Evolutionary conservation across 2,797 vertebrate genomes (phyloP).

Genomic region (Acanthurus lineatus): DNA sequence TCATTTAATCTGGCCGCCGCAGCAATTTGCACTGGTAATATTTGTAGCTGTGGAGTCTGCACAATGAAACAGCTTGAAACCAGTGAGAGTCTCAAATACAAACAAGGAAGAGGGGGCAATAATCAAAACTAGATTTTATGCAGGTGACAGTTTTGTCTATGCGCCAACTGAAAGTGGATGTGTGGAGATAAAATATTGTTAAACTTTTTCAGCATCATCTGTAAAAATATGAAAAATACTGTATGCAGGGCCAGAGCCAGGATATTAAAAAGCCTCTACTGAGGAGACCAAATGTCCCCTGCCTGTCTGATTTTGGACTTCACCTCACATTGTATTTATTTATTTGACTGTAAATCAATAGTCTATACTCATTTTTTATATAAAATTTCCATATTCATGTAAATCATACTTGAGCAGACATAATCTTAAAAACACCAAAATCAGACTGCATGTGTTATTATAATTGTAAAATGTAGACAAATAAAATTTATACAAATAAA

Average conservation of each 20-base stretch:
- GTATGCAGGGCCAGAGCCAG: not conserved
- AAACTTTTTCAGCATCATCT: constrained; percentile 1
- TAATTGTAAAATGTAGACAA: too few species aligned
- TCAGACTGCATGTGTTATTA: too few species aligned
- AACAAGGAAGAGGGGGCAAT: constrained; percentile 53
- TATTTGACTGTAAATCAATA: not conserved
- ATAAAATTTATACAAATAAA: too few species aligned
- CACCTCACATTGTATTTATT: not conserved
- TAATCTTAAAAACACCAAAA: too few species aligned
- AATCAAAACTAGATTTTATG: constrained; percentile 43
- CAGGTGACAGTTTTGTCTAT: constrained; percentile 13
- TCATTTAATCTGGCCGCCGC: constrained; percentile 83
- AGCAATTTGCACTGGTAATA: constrained; percentile 85
- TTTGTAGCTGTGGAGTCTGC: constrained; percentile 73
- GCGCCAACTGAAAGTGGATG: constrained; percentile 20
- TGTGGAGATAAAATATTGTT: constrained; percentile 19
- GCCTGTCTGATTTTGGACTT: not conserved
- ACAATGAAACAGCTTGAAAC: constrained; percentile 78
- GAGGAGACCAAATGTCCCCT: not conserved
- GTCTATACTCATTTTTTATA: too few species aligned
- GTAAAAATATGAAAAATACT: not conserved
- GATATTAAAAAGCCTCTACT: not conserved
- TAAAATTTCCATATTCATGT: too few species aligned
- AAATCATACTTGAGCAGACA: too few species aligned
- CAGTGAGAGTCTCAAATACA: constrained; percentile 59